Percentiles rank a stretch among this genome's conserved stretches.
phyloP scores from a whole-genome alignment of 2,113 vertebrate species.

The Pleuronectes platessa region DNA sequence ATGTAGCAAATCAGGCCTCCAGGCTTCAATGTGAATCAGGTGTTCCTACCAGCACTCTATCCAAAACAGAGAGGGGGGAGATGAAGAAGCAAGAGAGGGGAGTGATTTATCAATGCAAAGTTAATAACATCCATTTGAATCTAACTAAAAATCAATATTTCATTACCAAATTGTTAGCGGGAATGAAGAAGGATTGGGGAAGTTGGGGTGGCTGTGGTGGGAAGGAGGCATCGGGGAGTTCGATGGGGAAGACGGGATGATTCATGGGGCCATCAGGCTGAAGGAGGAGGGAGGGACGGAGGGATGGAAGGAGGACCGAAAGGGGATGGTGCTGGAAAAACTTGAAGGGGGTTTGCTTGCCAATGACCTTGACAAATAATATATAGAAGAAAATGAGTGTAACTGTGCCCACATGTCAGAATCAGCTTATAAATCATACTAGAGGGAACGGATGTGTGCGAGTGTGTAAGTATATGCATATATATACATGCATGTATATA shows the following conservation, averaged over 20 bases:
- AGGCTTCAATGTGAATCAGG: conserved; percentile 72
- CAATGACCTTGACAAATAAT: conserved; percentile 91
- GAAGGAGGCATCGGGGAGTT: conserved; percentile 92
- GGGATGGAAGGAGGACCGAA: conserved; percentile 85
- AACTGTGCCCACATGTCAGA: conserved; percentile 89
- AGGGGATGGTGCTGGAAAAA: conserved; percentile 85
- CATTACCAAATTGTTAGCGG: conserved; percentile 99
- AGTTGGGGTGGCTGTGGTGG: conserved; percentile 92
- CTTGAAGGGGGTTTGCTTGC: conserved; percentile 85
- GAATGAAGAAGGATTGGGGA: conserved; percentile 99
- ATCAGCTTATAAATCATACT: conserved; percentile 90
- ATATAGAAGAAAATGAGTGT: conserved; percentile 90
- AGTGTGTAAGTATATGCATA: neutral
- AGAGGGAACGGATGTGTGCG: conserved; percentile 44
- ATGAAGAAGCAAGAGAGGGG: conserved; percentile 78
- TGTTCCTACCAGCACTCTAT: conserved; percentile 65
- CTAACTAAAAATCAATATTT: conserved; percentile 99
- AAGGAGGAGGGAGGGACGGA: conserved; percentile 81
- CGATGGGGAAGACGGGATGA: conserved; percentile 97
- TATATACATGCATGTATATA: too few relatives aligned
- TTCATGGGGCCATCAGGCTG: conserved; percentile 92
- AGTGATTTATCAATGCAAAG: conserved; percentile 99
- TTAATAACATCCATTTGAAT: conserved; percentile 99
- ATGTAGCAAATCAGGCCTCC: conserved; percentile 55
- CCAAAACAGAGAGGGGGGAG: conserved; percentile 63